Conservation (phyloP, 2,113 vertebrate genomes). For the Tragelaphus imberbis region DNA sequence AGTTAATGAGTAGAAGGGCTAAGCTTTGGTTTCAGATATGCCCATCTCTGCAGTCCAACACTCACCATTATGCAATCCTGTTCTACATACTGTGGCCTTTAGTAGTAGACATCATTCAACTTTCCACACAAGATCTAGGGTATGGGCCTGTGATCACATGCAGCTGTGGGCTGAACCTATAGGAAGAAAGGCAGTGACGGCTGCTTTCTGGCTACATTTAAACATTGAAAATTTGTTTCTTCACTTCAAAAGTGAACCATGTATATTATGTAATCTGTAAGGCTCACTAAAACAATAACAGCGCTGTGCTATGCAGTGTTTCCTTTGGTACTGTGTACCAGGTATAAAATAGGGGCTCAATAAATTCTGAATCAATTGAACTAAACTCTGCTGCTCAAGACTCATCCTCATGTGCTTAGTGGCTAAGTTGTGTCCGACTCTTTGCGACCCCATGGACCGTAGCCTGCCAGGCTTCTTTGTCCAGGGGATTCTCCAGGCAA, state of each 20-base stretch:
- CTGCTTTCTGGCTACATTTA: neutral
- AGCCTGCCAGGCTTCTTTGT: neutral
- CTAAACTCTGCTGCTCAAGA: neutral
- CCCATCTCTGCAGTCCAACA: neutral
- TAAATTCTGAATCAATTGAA: neutral
- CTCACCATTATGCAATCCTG: neutral
- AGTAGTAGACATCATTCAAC: no score
- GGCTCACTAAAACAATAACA: neutral
- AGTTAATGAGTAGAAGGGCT: neutral
- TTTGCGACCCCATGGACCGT: rapidly evolving
- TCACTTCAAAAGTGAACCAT: neutral
- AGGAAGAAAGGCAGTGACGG: neutral
- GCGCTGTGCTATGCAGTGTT: neutral
- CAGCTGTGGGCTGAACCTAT: neutral
- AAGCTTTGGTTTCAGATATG: neutral
- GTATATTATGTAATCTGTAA: neutral
- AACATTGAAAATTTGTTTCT: neutral
- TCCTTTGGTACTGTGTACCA: neutral
- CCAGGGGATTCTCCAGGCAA: neutral
- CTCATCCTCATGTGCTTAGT: neutral
- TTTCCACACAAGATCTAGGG: neutral
- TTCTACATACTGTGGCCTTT: neutral
- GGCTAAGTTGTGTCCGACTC: neutral
- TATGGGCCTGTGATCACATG: rapidly evolving
- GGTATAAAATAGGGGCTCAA: neutral